Conservation (phyloP, 2,888 invertebrate genomes). For the Mesorhabditis spiculigera region DNA sequence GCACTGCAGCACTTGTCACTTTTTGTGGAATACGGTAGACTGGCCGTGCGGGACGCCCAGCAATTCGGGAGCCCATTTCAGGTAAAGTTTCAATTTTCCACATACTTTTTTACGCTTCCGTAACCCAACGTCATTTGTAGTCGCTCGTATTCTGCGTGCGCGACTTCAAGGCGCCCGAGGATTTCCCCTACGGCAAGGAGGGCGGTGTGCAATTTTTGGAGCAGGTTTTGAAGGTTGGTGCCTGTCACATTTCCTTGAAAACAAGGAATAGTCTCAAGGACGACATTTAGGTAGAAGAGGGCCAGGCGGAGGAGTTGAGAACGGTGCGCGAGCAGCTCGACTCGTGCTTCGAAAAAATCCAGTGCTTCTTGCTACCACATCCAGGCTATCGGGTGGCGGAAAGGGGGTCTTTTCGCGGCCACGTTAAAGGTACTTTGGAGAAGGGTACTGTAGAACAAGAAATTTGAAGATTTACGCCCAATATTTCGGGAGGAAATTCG, state of each 20-base stretch:
- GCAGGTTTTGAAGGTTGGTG: conserved; percentile 32
- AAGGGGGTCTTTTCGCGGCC: conserved; percentile 47
- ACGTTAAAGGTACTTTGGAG: conserved; percentile 42
- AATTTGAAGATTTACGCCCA: conserved; percentile 39
- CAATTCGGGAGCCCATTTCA: conserved; percentile 56
- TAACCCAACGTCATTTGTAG: conserved; percentile 27
- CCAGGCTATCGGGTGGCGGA: conserved; percentile 56
- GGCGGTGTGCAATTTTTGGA: conserved; percentile 43
- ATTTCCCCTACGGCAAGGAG: conserved; percentile 44
- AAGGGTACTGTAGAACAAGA: neutral
- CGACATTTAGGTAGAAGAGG: conserved; percentile 18
- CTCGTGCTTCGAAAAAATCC: conserved; percentile 46
- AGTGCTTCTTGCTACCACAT: conserved; percentile 51
- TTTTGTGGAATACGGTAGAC: conserved; percentile 94
- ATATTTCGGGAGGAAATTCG: conserved; percentile 51
- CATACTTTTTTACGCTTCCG: conserved; percentile 4
- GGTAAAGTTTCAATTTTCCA: conserved; percentile 18
- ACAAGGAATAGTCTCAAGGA: too few relatives aligned
- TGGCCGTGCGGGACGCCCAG: conserved; percentile 76
- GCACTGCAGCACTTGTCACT: conserved; percentile 88
- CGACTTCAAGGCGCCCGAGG: conserved; percentile 64
- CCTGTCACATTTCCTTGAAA: too few relatives aligned
- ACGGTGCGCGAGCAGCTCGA: conserved; percentile 36
- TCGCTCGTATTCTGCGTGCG: conserved; percentile 53
- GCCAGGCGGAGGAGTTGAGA: conserved; percentile 36